Evolutionary conservation across 2,888 invertebrate species (phyloP).

Genomic region (Mesorhabditis spiculigera): DNA sequence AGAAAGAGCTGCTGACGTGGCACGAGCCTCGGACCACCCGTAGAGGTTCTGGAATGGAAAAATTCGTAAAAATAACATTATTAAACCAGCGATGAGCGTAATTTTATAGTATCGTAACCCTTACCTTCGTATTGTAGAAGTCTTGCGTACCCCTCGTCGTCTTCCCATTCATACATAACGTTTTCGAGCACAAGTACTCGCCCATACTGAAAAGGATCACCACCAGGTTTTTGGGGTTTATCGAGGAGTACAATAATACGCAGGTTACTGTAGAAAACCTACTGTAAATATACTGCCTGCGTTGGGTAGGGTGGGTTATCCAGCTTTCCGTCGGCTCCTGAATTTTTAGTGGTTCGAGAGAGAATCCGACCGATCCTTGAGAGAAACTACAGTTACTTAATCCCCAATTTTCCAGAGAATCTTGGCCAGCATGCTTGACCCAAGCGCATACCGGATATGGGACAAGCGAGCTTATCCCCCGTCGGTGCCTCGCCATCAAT

Average conservation of each 20-base stretch:
- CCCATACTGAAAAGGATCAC: neutral
- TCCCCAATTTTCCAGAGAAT: too few relatives aligned
- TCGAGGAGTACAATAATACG: neutral
- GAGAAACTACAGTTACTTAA: too few relatives aligned
- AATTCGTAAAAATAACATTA: too few relatives aligned
- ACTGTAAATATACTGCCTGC: slow-evolving; percentile 18
- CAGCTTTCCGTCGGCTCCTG: slow-evolving; percentile 22
- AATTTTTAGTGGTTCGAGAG: neutral
- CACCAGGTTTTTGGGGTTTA: too few relatives aligned
- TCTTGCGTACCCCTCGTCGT: slow-evolving; percentile 33
- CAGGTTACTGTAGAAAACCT: neutral
- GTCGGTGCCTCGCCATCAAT: slow-evolving; percentile 14
- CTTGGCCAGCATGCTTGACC: neutral
- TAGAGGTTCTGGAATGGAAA: slow-evolving; percentile 68
- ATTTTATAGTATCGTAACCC: neutral
- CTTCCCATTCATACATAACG: slow-evolving; percentile 39
- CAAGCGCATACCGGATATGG: slow-evolving; percentile 21
- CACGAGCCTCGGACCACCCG: slow-evolving; percentile 73
- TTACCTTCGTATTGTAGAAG: slow-evolving; percentile 74
- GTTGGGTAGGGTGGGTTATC: slow-evolving; percentile 39
- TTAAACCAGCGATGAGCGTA: neutral
- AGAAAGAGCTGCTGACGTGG: slow-evolving; percentile 66
- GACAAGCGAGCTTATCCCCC: slow-evolving; percentile 25
- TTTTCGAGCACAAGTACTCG: slow-evolving; percentile 25
- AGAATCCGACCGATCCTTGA: too few relatives aligned